These are phyloP conservation scores for Liasis olivaceus DNA, from an alignment of 2,797 vertebrate species.

Conservation along the genomic window DNA sequence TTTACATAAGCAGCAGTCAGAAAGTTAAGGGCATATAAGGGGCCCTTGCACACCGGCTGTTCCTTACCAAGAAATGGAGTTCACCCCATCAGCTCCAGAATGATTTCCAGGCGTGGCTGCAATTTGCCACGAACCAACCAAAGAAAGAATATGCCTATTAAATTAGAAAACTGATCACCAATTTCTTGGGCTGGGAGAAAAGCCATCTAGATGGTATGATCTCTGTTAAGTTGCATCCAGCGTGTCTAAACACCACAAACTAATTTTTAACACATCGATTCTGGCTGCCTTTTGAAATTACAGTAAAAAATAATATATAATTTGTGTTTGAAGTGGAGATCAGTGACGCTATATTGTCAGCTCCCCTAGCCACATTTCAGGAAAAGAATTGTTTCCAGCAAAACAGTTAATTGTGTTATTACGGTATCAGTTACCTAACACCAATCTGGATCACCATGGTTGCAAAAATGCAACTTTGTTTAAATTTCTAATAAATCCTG, in stretches of 20 bases:
- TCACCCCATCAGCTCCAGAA: slow-evolving; percentile 24
- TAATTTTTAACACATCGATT: background rate
- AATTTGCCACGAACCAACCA: background rate
- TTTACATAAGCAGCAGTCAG: slow-evolving; percentile 61
- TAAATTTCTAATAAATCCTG: background rate
- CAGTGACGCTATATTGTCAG: background rate
- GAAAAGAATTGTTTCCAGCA: background rate
- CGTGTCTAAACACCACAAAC: background rate
- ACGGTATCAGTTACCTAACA: background rate
- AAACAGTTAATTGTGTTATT: background rate
- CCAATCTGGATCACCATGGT: background rate
- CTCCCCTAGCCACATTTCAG: background rate
- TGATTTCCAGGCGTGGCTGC: background rate
- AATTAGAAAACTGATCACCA: background rate
- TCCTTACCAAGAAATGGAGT: background rate
- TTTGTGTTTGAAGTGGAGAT: background rate
- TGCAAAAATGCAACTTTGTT: background rate
- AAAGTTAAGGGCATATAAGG: slow-evolving; percentile 25
- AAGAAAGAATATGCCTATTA: slow-evolving; percentile 18
- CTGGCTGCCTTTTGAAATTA: background rate
- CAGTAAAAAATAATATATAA: background rate
- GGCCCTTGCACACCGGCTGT: slow-evolving; percentile 26
- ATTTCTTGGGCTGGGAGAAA: background rate
- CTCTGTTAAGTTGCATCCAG: background rate
- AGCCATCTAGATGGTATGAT: background rate